These are phyloP conservation scores for Megaleporinus macrocephalus DNA, from an alignment of 2,113 vertebrate genomes.

Conservation along the genomic window DNA sequence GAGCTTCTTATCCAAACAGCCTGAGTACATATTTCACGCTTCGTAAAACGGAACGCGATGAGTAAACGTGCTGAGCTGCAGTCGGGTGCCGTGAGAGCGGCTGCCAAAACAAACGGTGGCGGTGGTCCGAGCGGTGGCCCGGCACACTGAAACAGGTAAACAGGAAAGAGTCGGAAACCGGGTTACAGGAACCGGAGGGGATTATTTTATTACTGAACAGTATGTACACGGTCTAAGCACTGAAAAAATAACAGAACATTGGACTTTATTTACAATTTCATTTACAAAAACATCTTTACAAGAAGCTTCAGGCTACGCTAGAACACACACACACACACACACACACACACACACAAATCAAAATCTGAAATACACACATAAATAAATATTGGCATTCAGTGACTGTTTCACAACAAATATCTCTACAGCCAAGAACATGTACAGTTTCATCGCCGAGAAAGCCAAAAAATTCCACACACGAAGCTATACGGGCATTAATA, in stretches of 20 bases:
- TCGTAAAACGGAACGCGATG: constrained; percentile 53
- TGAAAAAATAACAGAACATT: constrained; percentile 85
- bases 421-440: constrained; percentile 85
- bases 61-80: constrained; percentile 61
- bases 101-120: constrained; percentile 75
- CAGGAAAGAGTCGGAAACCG: neutral
- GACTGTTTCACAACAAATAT: constrained; percentile 81
- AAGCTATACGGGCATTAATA: constrained; percentile 83
- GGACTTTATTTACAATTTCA: constrained; percentile 91
- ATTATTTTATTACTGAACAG: constrained; percentile 90
- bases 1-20: constrained; percentile 73
- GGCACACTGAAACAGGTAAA: neutral
- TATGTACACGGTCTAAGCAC: constrained; percentile 90
- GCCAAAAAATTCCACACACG: constrained; percentile 59
- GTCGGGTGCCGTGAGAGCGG: constrained; percentile 34
- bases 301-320: constrained; percentile 71
- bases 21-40: constrained; percentile 59
- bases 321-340: constrained; percentile 74
- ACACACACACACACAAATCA: constrained; percentile 83
- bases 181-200: constrained; percentile 68
- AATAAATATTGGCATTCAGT: constrained; percentile 95
- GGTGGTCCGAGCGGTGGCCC: constrained; percentile 19
- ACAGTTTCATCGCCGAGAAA: constrained; percentile 76
- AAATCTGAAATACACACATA: constrained; percentile 86
- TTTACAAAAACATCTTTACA: constrained; percentile 91